Evolutionary conservation across 2,888 invertebrate genomes (phyloP).

Genomic region (Euproctis similis): DNA sequence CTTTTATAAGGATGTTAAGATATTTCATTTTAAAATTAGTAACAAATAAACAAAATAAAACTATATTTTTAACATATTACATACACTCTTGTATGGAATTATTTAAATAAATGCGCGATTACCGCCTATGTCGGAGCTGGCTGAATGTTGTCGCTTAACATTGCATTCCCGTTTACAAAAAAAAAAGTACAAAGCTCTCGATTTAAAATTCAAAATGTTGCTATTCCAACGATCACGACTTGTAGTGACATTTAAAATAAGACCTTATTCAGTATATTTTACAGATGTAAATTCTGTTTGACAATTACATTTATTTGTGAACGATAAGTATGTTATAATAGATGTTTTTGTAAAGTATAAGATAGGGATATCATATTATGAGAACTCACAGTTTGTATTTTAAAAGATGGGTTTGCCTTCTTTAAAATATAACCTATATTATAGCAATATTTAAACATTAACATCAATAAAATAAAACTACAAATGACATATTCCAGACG

Average conservation of each 20-base stretch:
- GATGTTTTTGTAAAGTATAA: slow-evolving; percentile 5
- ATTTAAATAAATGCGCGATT: slow-evolving; percentile 11
- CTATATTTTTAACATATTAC: slow-evolving; percentile 3
- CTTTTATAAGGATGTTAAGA: too few species aligned
- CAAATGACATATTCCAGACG: too few species aligned
- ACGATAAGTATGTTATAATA: slow-evolving; percentile 10
- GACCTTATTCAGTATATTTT: slow-evolving; percentile 5
- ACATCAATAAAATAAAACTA: too few species aligned
- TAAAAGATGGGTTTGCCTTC: too few species aligned
- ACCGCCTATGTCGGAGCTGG: slow-evolving; percentile 9
- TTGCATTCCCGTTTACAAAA: slow-evolving; percentile 14
- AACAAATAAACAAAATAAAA: too few species aligned
- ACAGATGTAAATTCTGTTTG: slow-evolving; percentile 10
- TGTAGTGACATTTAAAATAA: slow-evolving; percentile 10
- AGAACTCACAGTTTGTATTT: too few species aligned
- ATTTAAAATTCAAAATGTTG: slow-evolving; percentile 38
- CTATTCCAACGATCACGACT: slow-evolving; percentile 29
- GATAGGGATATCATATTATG: slow-evolving; percentile 10
- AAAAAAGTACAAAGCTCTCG: slow-evolving; percentile 19
- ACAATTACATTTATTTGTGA: slow-evolving; percentile 6
- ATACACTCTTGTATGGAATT: not conserved
- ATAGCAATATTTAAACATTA: too few species aligned
- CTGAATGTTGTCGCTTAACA: slow-evolving; percentile 12
- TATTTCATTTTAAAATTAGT: too few species aligned
- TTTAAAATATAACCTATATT: too few species aligned